Percentiles rank a stretch among this genome's conserved stretches.
Conservation (phyloP, 2,888 invertebrate species). For the Ophion ellenae region DNA sequence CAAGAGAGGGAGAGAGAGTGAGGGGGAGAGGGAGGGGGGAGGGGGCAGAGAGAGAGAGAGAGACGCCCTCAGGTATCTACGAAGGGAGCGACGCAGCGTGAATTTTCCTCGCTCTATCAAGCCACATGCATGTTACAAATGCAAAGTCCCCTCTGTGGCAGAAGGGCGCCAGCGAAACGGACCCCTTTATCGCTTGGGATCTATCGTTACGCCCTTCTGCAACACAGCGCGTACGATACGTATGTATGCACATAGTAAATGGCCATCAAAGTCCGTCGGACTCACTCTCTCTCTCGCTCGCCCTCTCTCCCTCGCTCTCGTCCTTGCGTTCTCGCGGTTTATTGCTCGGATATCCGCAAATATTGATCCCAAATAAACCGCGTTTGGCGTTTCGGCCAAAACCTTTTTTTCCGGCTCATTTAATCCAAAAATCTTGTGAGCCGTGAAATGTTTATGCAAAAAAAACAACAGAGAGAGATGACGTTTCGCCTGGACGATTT, state of each 20-base stretch:
- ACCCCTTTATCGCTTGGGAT: no score
- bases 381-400: no score
- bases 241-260: conserved; percentile 15
- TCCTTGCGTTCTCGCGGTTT: background rate
- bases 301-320: background rate
- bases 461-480: no score
- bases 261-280: background rate
- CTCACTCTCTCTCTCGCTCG: background rate
- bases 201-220: no score
- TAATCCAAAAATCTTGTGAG: no score
- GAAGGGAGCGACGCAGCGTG: background rate
- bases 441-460: no score
- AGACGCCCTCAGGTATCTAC: background rate
- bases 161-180: background rate
- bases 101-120: conserved; percentile 24
- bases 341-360: no score
- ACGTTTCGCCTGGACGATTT: no score
- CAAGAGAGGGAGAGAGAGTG: background rate
- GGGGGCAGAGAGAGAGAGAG: no score
- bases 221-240: background rate
- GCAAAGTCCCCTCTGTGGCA: background rate
- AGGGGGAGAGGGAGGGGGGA: no score
- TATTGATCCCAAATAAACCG: no score
- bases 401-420: no score
- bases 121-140: conserved; percentile 13